phyloP scores from a whole-genome alignment of 2,888 invertebrate genomes.

The Acronicta alni region DNA sequence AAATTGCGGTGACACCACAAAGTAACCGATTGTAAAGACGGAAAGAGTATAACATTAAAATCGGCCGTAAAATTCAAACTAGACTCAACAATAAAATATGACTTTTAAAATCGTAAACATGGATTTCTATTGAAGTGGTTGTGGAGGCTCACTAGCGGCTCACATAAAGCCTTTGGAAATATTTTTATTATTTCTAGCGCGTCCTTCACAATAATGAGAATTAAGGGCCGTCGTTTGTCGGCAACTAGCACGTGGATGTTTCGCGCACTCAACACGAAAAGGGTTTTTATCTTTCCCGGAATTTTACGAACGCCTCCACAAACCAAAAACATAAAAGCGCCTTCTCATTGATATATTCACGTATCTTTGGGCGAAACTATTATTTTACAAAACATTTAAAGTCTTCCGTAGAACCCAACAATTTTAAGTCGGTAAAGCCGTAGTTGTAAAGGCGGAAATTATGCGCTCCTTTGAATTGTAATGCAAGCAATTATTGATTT shows the following conservation, averaged over 20 bases:
- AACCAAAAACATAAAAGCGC: constrained; percentile 62
- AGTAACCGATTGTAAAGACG: constrained; percentile 62
- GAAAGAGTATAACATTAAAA: constrained; percentile 73
- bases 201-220: constrained; percentile 76
- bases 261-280: constrained; percentile 72
- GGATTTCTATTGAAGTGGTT: constrained; percentile 68
- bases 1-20: constrained; percentile 80
- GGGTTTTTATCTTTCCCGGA: constrained; percentile 77
- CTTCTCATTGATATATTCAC: constrained; percentile 63
- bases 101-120: constrained; percentile 77
- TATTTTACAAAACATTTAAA: constrained; percentile 55
- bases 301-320: constrained; percentile 59
- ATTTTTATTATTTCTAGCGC: constrained; percentile 79
- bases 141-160: constrained; percentile 60
- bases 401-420: constrained; percentile 52
- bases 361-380: constrained; percentile 62
- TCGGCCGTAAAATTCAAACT: constrained; percentile 77
- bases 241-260: constrained; percentile 77
- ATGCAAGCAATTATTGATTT: constrained; percentile 68
- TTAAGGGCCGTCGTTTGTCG: constrained; percentile 74
- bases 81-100: constrained; percentile 76
- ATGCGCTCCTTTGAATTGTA: constrained; percentile 69
- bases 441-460: constrained; percentile 59
- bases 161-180: constrained; percentile 66
- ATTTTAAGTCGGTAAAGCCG: constrained; percentile 47